Evolutionary conservation across 2,888 invertebrate species (phyloP), one percentile per base, ranked within the genome.

Genomic region (Drosophila maculinotata): DNA sequence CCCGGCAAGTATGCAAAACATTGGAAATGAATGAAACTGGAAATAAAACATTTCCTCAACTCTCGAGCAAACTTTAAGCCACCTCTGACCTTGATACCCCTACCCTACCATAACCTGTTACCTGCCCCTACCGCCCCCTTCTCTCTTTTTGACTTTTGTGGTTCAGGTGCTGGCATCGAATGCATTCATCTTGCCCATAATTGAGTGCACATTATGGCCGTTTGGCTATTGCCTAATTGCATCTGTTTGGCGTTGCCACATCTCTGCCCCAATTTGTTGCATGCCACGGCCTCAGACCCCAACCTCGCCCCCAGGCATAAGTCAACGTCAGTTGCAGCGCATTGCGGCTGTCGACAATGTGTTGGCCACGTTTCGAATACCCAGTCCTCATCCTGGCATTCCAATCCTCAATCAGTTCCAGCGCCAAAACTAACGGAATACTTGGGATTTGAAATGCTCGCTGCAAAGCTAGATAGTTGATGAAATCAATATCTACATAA

Each of bases 171-270:
- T 15, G 26, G n/a, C 35, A 42, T 15, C 10, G 39, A 31, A 14
- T 53, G 52, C 44, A 51, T 33, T 48, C 38, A 49, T 35, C 47
- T 59, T 56, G 48, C n/a, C 48, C 60, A 67, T 73, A 73, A 73
- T 73, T 63, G 45, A 69, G 69, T 58, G 70, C 64, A 48, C 42
- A 60, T 62, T 71, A 48, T 49, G 69, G 49, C 35, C 45, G 33
- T 28, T 39, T n/a, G 38, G 17, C 53, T 38, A 33, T 45, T 60
- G 60, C 48, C 60, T 69, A 68, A 68, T 69, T 60, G 53, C 53
- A 60, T 25, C 48, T 49, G 28, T 23, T 20, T 42, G 42, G 42
- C 31, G 23, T 28, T 3, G 38, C 10, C 52, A 44, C 44, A 63
- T 31, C 30, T 23, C 20, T 38, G 42, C 63, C 28, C 26, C 42